These are phyloP conservation scores for Astreopora myriophthalma DNA, from an alignment of 64 coral and sea anemone species.

Conservation along the genomic window DNA sequence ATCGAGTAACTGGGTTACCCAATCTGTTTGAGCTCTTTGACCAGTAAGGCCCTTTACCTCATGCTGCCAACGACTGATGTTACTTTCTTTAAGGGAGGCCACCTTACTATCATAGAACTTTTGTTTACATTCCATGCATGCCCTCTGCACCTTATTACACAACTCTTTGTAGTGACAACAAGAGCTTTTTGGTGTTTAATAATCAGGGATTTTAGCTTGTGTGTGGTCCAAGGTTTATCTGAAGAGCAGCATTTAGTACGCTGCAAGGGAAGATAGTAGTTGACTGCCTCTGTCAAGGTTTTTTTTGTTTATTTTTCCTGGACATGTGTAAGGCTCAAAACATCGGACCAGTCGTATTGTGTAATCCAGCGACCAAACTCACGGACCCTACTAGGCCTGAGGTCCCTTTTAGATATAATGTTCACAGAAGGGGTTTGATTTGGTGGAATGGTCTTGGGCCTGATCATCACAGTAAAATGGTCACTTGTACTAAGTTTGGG, in stretches of 20 bases:
- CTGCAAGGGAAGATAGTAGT: neutral
- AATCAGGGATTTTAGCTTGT: slow-evolving; percentile 29
- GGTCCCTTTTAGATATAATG: too few relatives aligned
- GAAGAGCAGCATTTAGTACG: slow-evolving; percentile 18
- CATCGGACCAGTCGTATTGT: slow-evolving; percentile 34
- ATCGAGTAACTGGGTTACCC: slow-evolving; percentile 53
- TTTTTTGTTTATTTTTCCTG: slow-evolving; percentile 13
- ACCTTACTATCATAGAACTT: slow-evolving; percentile 52
- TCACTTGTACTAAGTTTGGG: too few relatives aligned
- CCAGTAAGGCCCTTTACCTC: slow-evolving; percentile 54
- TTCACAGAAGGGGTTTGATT: too few relatives aligned
- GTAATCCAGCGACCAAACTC: slow-evolving; percentile 17
- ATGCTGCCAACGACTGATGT: slow-evolving; percentile 41
- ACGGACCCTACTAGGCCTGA: neutral
- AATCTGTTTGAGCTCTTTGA: slow-evolving; percentile 21
- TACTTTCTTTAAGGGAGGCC: slow-evolving; percentile 39
- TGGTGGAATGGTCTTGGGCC: too few relatives aligned
- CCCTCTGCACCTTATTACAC: slow-evolving; percentile 27
- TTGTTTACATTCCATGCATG: slow-evolving; percentile 35
- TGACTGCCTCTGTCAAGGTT: slow-evolving; percentile 37
- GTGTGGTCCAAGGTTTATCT: slow-evolving; percentile 53
- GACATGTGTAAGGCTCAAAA: slow-evolving; percentile 20
- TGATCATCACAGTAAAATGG: too few relatives aligned
- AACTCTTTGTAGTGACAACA: neutral
- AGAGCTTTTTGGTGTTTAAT: slow-evolving; percentile 35